These are phyloP conservation scores for Halcyon senegalensis DNA, from an alignment of 2,113 vertebrate species.

Conservation along the genomic window DNA sequence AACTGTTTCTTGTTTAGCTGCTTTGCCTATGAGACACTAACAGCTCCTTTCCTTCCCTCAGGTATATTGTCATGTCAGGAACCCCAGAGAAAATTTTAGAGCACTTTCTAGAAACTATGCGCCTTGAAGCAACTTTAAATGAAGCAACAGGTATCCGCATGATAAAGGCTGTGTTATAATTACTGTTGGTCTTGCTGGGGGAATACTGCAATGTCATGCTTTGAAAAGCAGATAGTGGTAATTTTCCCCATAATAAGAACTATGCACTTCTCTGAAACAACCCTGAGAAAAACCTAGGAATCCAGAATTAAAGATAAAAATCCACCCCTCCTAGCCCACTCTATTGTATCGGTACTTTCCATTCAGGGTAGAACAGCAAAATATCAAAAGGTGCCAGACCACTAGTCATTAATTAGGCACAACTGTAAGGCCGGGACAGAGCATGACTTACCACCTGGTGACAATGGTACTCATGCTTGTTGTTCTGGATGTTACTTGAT, in stretches of 20 bases:
- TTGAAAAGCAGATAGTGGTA: neutral
- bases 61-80: conserved; percentile 98
- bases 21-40: conserved; percentile 37
- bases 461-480: neutral
- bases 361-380: neutral
- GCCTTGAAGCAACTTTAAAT: conserved; percentile 87
- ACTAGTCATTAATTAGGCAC: neutral
- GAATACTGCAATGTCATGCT: neutral
- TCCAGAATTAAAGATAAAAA: neutral
- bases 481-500: neutral
- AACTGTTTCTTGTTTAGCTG: neutral
- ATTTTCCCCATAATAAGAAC: neutral
- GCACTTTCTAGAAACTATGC: conserved; percentile 96
- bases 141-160: conserved; percentile 81
- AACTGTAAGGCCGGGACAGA: neutral
- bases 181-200: neutral
- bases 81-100: conserved; percentile 98
- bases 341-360: neutral
- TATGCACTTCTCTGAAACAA: neutral
- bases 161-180: neutral
- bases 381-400: neutral
- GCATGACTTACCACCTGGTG: neutral
- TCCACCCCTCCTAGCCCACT: neutral
- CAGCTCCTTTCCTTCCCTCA: conserved; percentile 64
- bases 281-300: neutral